A percentile compares a stretch with the other conserved stretches of the same genome.
phyloP scores from a whole-genome alignment of 2,888 invertebrate species.

The Petrolisthes manimaculis region DNA sequence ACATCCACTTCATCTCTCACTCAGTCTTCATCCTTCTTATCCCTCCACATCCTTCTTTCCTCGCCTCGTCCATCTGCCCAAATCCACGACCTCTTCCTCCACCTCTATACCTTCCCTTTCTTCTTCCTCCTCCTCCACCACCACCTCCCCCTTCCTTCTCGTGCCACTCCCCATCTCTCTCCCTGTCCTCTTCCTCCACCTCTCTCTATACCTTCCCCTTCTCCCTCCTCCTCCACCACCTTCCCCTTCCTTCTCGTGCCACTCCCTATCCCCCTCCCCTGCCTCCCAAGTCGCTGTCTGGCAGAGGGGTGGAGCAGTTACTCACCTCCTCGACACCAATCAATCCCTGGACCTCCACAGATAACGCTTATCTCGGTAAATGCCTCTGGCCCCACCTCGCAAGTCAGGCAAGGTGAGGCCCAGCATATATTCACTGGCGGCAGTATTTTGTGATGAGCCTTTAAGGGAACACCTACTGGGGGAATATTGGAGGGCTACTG shows the following conservation, averaged over 20 bases:
- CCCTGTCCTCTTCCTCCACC: neutral
- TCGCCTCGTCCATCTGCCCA: too few species aligned
- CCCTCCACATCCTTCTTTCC: too few species aligned
- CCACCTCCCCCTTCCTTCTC: neutral
- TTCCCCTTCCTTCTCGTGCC: neutral
- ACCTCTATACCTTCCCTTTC: neutral
- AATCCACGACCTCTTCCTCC: neutral
- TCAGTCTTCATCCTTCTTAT: neutral
- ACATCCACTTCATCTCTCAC: neutral
- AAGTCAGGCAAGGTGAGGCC: too few species aligned
- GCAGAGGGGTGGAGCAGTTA: neutral
- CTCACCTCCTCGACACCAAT: neutral
- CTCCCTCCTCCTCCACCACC: neutral
- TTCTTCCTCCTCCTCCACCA: neutral
- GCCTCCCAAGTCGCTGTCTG: neutral
- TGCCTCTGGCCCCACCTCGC: neutral
- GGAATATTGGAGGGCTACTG: too few species aligned
- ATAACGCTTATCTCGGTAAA: neutral
- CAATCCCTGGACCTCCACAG: neutral
- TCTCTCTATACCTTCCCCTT: neutral
- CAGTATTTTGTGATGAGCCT: too few species aligned
- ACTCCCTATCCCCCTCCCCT: neutral
- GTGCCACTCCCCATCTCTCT: neutral
- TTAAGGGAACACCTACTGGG: too few species aligned
- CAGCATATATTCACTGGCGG: too few species aligned